Base-by-base conservation (phyloP, 2,113 vertebrate species). In the Malurus melanocephalus region DNA sequence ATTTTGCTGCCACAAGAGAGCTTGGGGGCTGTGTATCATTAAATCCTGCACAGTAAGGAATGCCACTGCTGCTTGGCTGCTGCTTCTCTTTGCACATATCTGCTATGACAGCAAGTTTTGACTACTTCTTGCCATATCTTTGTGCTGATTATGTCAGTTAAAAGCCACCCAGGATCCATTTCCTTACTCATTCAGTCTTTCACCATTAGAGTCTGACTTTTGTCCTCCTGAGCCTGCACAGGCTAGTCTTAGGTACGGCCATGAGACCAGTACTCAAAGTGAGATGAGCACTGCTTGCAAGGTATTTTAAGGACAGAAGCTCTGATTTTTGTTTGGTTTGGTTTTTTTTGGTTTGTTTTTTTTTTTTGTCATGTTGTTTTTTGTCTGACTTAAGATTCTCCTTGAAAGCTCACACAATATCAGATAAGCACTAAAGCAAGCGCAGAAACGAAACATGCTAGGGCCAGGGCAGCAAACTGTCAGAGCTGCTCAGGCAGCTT, bases 21-120 rank as follows among this genome's bases (percentile, higher is more conserved):
- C 2, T 2, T 15, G 10, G 3, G 6, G 49, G 9, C 42, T 64
- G 13, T n/a, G 1, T 8, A 3, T 57, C 2, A 0, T 45, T 33
- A 45, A 55, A 22, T 35, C 40, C n/a, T 19, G 12, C n/a, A 7
- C 16, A 16, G 19, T 9, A 7, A 52, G 30, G 38, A 56, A 16
- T 1, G 5, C 26, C 56, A 9, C 26, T 59, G 28, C 64, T 92
- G 24, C 40, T 72, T 81, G 43, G 19, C 53, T 87, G 8, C 49
- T 64, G n/a, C 16, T 35, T 56, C 81, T 88, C 32, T 74, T 62
- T 2, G 1, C 11, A 10, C 42, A 7, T 2, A 3, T 53, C 33
- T 77, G 27, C 13, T n/a, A 16, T 26, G 18, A 52, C 35, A 68
- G 35, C 18, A 33, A 28, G 22, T 52, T 86, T 40, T 88, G 53